phyloP scores from a whole-genome alignment of 2,113 vertebrate genomes.

The Xenus cinereus region DNA sequence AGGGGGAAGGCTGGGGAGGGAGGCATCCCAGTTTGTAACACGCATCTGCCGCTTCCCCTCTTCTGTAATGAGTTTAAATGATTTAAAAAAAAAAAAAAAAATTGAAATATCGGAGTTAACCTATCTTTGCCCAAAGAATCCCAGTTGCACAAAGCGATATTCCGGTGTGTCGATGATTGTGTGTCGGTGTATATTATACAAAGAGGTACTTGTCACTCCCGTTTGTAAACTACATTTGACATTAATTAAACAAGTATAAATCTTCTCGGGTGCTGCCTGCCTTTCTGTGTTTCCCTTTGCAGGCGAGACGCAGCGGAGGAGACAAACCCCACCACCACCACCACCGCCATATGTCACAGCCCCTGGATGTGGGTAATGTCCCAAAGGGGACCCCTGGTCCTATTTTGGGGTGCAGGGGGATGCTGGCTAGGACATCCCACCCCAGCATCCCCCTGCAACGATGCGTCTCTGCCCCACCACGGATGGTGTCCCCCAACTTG shows the following conservation, averaged over 20 bases:
- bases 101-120: constrained; percentile 23
- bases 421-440: background rate
- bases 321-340: background rate
- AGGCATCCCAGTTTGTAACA: background rate
- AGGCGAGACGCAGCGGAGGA: background rate
- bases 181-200: constrained; percentile 93
- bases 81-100: background rate
- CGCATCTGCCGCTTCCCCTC: background rate
- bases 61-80: constrained; percentile 46
- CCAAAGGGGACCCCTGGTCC: background rate
- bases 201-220: constrained; percentile 92
- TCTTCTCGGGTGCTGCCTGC: constrained; percentile 21
- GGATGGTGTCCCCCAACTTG: background rate
- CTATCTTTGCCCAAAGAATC: constrained; percentile 77
- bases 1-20: background rate
- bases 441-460: background rate
- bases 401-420: background rate
- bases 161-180: constrained; percentile 84
- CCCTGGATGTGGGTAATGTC: background rate
- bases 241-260: constrained; percentile 93
- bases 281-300: constrained; percentile 19
- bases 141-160: constrained; percentile 79
- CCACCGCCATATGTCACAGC: background rate
- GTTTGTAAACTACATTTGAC: constrained; percentile 97
- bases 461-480: background rate